Base-by-base conservation (phyloP, 92 coral and sea anemone species). In the Siderastrea radians region DNA sequence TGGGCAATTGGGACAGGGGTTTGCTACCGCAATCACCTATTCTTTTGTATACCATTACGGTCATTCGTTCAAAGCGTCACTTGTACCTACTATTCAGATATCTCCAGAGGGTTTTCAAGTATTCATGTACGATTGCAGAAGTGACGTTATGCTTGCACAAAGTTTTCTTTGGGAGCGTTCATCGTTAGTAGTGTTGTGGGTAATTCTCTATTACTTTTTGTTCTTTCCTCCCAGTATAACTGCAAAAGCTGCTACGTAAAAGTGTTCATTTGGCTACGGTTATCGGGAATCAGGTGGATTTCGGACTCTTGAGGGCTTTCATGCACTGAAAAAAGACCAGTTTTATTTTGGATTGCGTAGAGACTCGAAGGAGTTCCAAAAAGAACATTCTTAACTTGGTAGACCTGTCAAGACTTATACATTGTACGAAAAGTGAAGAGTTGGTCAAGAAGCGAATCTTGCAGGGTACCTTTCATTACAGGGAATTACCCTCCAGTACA, bases 321-420 rank as follows among this genome's bases (percentile, higher is more conserved):
- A 63, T 2, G 68, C 68, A 63, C 68, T 63, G 68, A 63, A 63
- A 63, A 63, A 63, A 63, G 68, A 63, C 68, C 68, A 63, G 68
- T 63, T 63, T 63, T 63, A 63, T 63, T 63, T 63, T 63, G 68
- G 68, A 43, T 63, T 63, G 7, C 68, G n/a, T 16, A 63, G 7
- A 19, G n/a, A 63, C 68, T 63, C 68, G 3, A 63, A 63, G 68
- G 5, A 63, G 68, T 63, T 63, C 68, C 26, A 63, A 16, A 63
- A n/a, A 63, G 57, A 63, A n/a, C 7, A 63, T 3, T 63, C 68
- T 63, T 43, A 63, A 63, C 1, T 63, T 63, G 68, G 68, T 3
- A n/a, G 68, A n/a, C 68, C n/a, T 63, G 38, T 16, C n/a, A 2
- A 53, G 7, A 53, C 57, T 1, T 53, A 53, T 53, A 26, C 38